Evolutionary conservation across 1,140 invertebrate genomes (phyloP), one percentile per base, ranked within the genome.

Genomic region (Philaenus spumarius): DNA sequence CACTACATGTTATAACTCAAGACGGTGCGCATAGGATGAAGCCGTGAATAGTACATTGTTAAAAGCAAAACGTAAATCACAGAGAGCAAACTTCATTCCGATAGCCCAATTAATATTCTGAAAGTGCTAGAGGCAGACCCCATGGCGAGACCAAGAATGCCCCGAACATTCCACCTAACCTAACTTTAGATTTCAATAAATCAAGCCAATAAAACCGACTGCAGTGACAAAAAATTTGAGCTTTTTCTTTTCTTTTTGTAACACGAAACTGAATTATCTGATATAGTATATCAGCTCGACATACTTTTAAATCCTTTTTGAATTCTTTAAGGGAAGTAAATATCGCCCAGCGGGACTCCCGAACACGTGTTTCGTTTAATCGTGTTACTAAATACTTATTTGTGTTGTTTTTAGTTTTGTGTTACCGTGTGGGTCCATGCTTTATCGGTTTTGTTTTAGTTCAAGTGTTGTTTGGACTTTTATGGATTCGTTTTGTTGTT

Each of bases 71-170:
- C 26, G 26, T 30, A 30, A 30, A 30, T 30, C 26, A 30, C 26
- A 30, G 3, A n/a, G n/a, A 30, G 26, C 26, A 30, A 30, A 30
- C 26, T 30, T 30, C 26, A 30, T 30, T 30, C 26, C 26, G 50
- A 53, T 53, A 19, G 14, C 30, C 50, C 50, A 53, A 53, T 53
- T 53, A 53, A 53, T 53, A 53, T 53, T 53, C 50, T 35, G 26
- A 30, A 30, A 30, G 26, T 30, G 26, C 20, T 12, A 6, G 45
- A 14, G 45, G 12, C 45, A 14, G 45, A 35, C 30, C 50, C 50
- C 50, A 30, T 35, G 50, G 14, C 5, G 50, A 14, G 34, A 11
- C 15, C 2, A 19, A 53, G 50, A 37, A 37, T 39, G 50, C 50
- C 50, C 50, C 50, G 14, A 30, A 22, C 50, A 53, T 53, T 39